These are phyloP conservation scores for Tichodroma muraria DNA, from an alignment of 2,113 vertebrate species.

Conservation along the genomic window DNA sequence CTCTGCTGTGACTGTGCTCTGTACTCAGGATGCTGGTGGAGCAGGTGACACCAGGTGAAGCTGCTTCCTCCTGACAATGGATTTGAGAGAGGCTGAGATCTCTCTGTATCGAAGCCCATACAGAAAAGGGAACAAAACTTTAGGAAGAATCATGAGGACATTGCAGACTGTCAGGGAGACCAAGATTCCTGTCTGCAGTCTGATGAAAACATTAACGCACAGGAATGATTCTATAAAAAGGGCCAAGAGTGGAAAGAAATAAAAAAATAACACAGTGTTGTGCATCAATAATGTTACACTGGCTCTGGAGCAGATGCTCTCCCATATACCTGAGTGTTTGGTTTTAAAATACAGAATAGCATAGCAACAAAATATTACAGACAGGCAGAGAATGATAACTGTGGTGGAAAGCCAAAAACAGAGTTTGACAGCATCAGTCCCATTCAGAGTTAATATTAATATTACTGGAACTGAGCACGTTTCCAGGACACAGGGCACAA, in stretches of 20 bases:
- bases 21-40: background rate
- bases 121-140: slow-evolving; percentile 72
- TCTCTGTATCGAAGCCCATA: slow-evolving; percentile 74
- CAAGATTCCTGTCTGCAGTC: slow-evolving; percentile 61
- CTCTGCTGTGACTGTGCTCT: background rate
- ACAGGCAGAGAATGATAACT: slow-evolving; percentile 64
- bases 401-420: slow-evolving; percentile 67
- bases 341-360: slow-evolving; percentile 72
- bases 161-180: slow-evolving; percentile 71
- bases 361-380: slow-evolving; percentile 72
- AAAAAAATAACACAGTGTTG: slow-evolving; percentile 73
- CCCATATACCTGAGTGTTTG: slow-evolving; percentile 68
- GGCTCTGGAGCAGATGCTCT: slow-evolving; percentile 67
- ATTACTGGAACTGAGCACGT: slow-evolving; percentile 67
- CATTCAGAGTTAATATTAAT: slow-evolving; percentile 67
- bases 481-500: slow-evolving; percentile 49
- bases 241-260: slow-evolving; percentile 72
- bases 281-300: slow-evolving; percentile 78
- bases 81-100: slow-evolving; percentile 63
- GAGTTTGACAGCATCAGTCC: slow-evolving; percentile 57
- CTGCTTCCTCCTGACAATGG: slow-evolving; percentile 58
- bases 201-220: slow-evolving; percentile 1
- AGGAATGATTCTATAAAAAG: slow-evolving; percentile 68
- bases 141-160: slow-evolving; percentile 72
- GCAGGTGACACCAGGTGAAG: slow-evolving; percentile 25